Percentiles rank a stretch among this genome's conserved stretches.
Conservation (phyloP, 2,797 vertebrate species). For the Serranus cabrilla region DNA sequence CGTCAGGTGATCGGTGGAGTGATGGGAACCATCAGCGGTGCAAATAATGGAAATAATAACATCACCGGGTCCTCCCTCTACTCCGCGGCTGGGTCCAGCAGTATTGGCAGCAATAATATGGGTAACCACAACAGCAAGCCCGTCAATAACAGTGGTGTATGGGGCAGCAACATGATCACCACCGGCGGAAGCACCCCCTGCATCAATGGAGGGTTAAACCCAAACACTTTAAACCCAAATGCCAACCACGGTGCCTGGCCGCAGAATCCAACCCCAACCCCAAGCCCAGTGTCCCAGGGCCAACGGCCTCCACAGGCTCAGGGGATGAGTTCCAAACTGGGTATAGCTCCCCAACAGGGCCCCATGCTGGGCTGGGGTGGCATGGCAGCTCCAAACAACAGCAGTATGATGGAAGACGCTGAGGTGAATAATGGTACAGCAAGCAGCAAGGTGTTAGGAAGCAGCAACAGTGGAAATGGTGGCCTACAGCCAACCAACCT, state of each 20-base stretch:
- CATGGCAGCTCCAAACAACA: constrained; percentile 89
- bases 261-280: constrained; percentile 84
- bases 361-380: constrained; percentile 90
- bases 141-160: constrained; percentile 84
- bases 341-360: constrained; percentile 89
- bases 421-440: constrained; percentile 94
- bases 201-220: constrained; percentile 93
- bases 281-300: constrained; percentile 88
- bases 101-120: constrained; percentile 93
- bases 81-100: constrained; percentile 78
- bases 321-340: constrained; percentile 91
- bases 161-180: constrained; percentile 85
- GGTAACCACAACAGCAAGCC: constrained; percentile 91
- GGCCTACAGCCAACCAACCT: constrained; percentile 95
- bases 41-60: constrained; percentile 86
- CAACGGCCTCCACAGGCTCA: constrained; percentile 91
- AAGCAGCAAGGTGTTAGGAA: constrained; percentile 90
- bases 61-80: constrained; percentile 80
- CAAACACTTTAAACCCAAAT: constrained; percentile 97
- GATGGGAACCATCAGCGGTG: constrained; percentile 80
- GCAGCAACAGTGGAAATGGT: constrained; percentile 85
- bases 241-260: constrained; percentile 98
- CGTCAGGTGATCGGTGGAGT: constrained; percentile 76
- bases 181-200: constrained; percentile 83
- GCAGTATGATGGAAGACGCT: constrained; percentile 86